Evolutionary conservation across 2,888 invertebrate species (phyloP), one percentile per base, ranked within the genome.

Genomic region (Vanessa cardui): DNA sequence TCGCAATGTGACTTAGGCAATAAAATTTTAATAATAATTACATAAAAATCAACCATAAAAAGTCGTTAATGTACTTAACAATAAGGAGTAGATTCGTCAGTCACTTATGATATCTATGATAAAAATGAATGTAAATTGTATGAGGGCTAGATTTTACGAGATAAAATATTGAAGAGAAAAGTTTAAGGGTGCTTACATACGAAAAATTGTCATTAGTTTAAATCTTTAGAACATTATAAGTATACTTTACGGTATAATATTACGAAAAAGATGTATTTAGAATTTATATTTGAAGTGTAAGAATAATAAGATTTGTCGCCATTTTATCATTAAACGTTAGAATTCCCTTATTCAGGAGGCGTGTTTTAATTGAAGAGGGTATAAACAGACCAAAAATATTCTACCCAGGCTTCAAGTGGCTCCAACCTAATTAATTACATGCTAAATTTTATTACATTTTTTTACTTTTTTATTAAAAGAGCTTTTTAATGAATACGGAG

Each of bases 11-110:
- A 64, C 64, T 54, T 18, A 58, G 58, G 26, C 52, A 69, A 62
- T 69, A 65, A 69, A 65, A 69, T 46, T 44, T 26, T 52, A 59
- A 58, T 62, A 58, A 69, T 62, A 62, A 69, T 65, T 39, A 64
- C 49, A 50, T 68, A 26, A 45, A 49, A 58, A 33, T 46, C 16
- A 3, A 44, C 6, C 20, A 33, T 15, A 20, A 46, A 18, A 33
- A 18, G n/a, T 61, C 5, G 62, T 15, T 18, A 15, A 6, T 9
- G 9, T n/a, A 26, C 20, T 65, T 62, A 6, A 1, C 0, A n/a
- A 12, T 54, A 65, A 50, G 58, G 39, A 16, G 15, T 16, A 39
- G 21, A 58, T 58, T 58, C 49, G 47, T 15, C 4, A 46, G 44
- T 46, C 39, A 31, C 16, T n/a, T 8, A 26, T 33, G 62, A 52